Conservation (phyloP, 2,113 vertebrate genomes). For the Gopherus evgoodei region DNA sequence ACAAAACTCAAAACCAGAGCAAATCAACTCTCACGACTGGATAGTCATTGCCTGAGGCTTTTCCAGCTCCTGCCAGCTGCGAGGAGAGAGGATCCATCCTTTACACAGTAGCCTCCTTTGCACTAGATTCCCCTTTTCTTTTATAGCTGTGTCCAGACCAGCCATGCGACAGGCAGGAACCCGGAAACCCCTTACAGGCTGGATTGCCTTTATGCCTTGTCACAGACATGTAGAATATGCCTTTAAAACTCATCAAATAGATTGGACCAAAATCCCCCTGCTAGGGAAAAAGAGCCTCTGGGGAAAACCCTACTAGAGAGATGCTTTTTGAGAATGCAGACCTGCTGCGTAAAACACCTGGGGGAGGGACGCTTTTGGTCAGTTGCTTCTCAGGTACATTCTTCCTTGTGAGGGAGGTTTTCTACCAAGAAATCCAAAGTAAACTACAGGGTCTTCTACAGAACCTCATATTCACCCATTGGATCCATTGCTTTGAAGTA, state of each 20-base stretch:
- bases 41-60: background rate
- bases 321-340: background rate
- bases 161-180: background rate
- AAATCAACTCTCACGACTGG: background rate
- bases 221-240: background rate
- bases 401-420: background rate
- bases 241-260: background rate
- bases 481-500: background rate
- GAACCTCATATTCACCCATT: no score
- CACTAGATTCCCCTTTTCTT: rapidly evolving
- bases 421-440: background rate
- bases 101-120: background rate
- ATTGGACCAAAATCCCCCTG: background rate
- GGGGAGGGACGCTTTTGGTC: rapidly evolving
- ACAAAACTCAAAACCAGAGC: background rate
- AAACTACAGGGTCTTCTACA: no score
- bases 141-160: background rate
- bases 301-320: background rate
- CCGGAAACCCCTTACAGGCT: background rate
- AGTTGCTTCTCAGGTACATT: background rate
- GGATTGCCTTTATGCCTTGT: background rate
- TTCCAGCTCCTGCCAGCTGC: background rate
- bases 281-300: background rate
- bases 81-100: background rate
- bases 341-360: background rate